Base-by-base conservation (phyloP, 2,113 vertebrate genomes). In the Gymnogyps californianus region DNA sequence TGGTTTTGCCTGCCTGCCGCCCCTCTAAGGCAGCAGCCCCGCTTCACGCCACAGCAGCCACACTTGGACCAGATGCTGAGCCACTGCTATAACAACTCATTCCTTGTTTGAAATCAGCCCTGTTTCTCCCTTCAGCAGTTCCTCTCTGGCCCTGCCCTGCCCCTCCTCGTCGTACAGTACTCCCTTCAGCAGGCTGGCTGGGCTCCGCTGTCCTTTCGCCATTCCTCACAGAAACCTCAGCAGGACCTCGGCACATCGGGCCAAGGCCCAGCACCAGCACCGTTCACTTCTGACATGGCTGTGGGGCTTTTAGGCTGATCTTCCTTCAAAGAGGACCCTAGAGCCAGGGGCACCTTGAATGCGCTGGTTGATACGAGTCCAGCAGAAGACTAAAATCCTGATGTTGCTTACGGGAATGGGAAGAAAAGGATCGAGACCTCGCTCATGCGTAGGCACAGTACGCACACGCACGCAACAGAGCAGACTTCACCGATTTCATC, bases 351-450 rank as follows among this genome's bases (percentile, higher is more conserved):
- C 34, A 65, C 28, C 26, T 12, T 2, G n/a, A n/a, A 38, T 3
- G 1, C 0, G 4, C 85, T 14, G 44, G 55, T 21, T 2, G 1
- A 57, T 38, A 31, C 0, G 4, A 87, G 64, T 16, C 71, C 79
- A 74, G 90, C 83, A 89, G 46, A 38, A 64, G 49, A n/a, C 72
- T 6, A 28, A 51, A 81, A 59, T 69, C 89, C 83, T 57, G 62
- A 3, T 28, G 38, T 1, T 47, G 65, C 13, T 36, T 16, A 13
- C 14, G 52, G 77, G 55, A 32, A 46, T 2, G 55, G 93, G 40
- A 47, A 62, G 79, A 55, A 10, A 51, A 92, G 86, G 67, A 29
- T 1, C 1, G 42, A 59, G 52, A 62, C 47, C 65, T 89, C 5
- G 1, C 83, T 59, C 7, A 5, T 6, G 20, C 6, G 5, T 22